These are phyloP conservation scores for Nebria salina DNA, from an alignment of 2,888 invertebrate genomes.

Conservation along the genomic window DNA sequence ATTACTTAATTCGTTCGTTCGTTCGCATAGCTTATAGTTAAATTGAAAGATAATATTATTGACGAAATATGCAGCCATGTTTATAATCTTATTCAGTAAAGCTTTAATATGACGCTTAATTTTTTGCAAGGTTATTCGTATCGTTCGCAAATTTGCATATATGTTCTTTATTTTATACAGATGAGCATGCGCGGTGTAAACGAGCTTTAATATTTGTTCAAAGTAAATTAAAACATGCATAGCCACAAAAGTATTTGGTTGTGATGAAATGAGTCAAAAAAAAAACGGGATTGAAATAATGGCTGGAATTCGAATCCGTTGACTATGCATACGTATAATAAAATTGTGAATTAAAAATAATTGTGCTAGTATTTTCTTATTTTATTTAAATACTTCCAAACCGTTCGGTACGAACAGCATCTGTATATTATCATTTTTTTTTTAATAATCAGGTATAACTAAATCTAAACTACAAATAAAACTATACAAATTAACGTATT, in stretches of 20 bases:
- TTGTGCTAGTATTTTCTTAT: conserved; percentile 60
- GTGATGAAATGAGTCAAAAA: background rate
- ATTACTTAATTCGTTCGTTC: no score
- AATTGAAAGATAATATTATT: no score
- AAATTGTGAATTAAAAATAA: conserved; percentile 58
- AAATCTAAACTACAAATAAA: conserved; percentile 57
- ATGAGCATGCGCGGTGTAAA: background rate
- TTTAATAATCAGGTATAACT: conserved; percentile 56
- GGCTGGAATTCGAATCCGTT: background rate
- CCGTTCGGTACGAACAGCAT: conserved; percentile 56
- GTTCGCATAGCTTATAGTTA: no score
- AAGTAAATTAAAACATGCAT: conserved; percentile 10
- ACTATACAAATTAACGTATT: conserved; percentile 58
- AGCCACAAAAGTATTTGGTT: conserved; percentile 15
- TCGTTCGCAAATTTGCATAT: no score
- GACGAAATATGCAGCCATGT: no score
- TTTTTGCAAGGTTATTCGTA: no score
- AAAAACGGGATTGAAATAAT: background rate
- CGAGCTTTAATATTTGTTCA: conserved; percentile 3
- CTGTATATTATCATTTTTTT: conserved; percentile 52
- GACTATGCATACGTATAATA: conserved; percentile 42
- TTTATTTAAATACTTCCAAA: conserved; percentile 57
- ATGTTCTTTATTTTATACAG: background rate
- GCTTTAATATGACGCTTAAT: no score
- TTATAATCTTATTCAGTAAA: no score